Conservation (phyloP, 2,113 vertebrate genomes). For the Hydrochoerus hydrochaeris region DNA sequence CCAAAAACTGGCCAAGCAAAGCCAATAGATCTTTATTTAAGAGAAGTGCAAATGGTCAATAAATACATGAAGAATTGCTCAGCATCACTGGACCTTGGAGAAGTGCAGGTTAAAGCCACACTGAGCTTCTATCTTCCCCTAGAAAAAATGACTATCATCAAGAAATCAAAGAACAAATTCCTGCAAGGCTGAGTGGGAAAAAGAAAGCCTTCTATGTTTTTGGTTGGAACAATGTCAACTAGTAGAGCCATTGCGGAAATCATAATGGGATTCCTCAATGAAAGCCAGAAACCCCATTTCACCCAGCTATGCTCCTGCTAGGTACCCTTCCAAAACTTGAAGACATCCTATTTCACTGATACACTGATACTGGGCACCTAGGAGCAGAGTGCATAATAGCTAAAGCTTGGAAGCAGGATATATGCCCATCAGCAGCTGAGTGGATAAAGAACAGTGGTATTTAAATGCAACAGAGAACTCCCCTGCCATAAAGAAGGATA, state of each 20-base stretch:
- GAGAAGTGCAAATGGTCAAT: neutral
- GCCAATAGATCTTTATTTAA: neutral
- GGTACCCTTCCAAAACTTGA: neutral
- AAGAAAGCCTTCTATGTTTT: neutral
- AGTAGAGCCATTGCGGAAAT: neutral
- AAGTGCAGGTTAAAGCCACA: neutral
- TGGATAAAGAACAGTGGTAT: no score
- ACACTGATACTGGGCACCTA: neutral
- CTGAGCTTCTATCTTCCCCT: neutral
- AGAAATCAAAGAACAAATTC: neutral
- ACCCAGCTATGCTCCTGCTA: neutral
- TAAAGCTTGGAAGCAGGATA: neutral
- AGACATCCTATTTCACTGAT: neutral
- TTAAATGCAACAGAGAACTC: neutral
- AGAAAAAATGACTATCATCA: neutral
- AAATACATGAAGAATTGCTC: neutral
- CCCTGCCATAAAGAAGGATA: neutral
- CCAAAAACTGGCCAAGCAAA: neutral
- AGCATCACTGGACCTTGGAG: neutral
- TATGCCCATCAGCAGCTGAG: neutral
- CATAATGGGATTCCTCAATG: neutral
- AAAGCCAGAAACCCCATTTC: neutral
- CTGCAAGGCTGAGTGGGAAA: fast-evolving
- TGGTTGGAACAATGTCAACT: neutral
- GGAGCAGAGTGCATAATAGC: neutral